Base-by-base conservation (phyloP, 37 sponge, comb jelly and placozoan species). In the Diacarnus erythraeanus region DNA sequence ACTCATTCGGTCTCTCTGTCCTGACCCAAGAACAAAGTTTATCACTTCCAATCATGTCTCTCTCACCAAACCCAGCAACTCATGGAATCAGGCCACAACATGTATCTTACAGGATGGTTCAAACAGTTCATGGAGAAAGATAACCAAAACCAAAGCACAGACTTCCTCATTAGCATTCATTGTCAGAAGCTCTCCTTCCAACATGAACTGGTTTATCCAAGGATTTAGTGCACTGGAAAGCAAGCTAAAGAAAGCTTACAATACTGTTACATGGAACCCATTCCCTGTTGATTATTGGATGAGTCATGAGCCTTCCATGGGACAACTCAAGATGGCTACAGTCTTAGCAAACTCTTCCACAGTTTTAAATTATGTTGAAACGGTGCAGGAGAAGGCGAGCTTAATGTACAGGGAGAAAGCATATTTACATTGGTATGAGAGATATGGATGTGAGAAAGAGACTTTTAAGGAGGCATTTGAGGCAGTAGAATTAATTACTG, bases 381-480 rank as follows among this genome's bases (percentile, higher is more conserved):
- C 34, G 36, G 83, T 95, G 20, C 22, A 38, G 58, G 67, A 67
- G 35, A 84, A 63, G 34, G 82, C 92, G 2, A 35, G 42, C 5
- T 22, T 39, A 27, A 93, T 79, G 81, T 80, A 64, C 57, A 60
- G 42, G 2, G 78, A 80, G 35, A 71, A 73, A 67, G 95, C 95
- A 0, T 95, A 86, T 57, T 38, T 95, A 22, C 95, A 95, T 66
- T 95, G 95, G 95, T 95, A 95, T 59, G 73, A 81, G 64, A 77
- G 58, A 39, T 88, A 89, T 64, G 90, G 87, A 12, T 84, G 86
- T 76, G 69, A 40, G 17, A 60, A 84, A 37, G 81, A 72, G 15
- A 65, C 38, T 3, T 94, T 94, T 78, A 56, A 72, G 63, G 59
- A 69, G 26, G 86, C 86, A 34, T 87, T 90, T 74, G 87, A 89